Evolutionary conservation across 2,888 invertebrate genomes (phyloP), one percentile per base, ranked within the genome.

Genomic region (Stenodema calcarata): DNA sequence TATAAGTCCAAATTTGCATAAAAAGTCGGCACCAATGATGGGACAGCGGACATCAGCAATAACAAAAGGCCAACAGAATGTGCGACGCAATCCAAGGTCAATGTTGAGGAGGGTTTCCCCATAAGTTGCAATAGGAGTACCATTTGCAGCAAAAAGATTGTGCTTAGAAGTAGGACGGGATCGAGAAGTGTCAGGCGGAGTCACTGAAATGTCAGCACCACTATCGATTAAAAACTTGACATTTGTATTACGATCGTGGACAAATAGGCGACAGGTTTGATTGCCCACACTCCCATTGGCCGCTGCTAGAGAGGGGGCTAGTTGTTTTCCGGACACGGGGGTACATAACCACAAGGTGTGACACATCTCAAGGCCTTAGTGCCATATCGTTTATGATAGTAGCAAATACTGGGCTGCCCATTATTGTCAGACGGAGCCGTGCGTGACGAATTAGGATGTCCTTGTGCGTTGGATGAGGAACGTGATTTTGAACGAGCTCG

Each of bases 191-290:
- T 27, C n/a, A 28, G 69, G 42, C 12, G 86, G 86, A n/a, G 80
- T 35, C 41, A 86, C 75, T 87, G 87, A 73, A 86, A 87, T 12
- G 86, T 84, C 14, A 88, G 88, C 23, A 83, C 87, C 42, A 88
- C 83, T 62, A 62, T 86, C 89, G 0, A 88, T 73, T 7, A 85
- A 41, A 47, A 88, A 90, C 16, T 30, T 76, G 12, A 44, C 11
- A 14, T 75, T 83, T 9, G 87, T 28, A 16, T 18, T 41, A 12
- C 44, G 82, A 70, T 87, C 87, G 14, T 18, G 41, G 18, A 87
- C 78, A 23, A 87, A 87, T 18, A 87, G 47, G 23, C 87, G 87
- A 75, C 82, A 75, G 18, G 73, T 23, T 18, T 28, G 28, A 16
- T 18, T 41, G 23, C 50, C 73, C 41, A 69, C 70, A 42, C 83